Evolutionary conservation across 2,797 vertebrate genomes (phyloP), one percentile per base, ranked within the genome.

Genomic region (Taenioides sp.): DNA sequence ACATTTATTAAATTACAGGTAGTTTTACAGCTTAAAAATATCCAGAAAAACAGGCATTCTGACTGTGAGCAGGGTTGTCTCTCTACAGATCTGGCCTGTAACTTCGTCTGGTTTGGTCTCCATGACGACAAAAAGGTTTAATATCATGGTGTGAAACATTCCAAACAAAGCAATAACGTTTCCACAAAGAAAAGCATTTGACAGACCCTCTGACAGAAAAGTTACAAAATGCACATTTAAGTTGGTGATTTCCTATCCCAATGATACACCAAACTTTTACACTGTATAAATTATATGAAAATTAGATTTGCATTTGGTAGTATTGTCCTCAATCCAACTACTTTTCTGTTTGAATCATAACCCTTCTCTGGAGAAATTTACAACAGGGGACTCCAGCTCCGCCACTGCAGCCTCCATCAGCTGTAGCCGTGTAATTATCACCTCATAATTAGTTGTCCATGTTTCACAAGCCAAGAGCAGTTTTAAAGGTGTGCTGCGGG

Each of bases 391-490:
- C 65, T 67, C 64, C 70, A 70, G 77, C 54, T 65, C 55, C 69
- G 65, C 57, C 63, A 61, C 65, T 1, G 60, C 54, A 18, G 66
- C 75, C 55, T 63, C 81, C 74, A 81, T 84, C 81, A 78, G 69
- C 79, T 80, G 73, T 65, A 55, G 71, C 67, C 50, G 64, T 50
- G 69, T 81, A 84, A 89, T 89, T 85, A 83, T 86, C 84, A 83
- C 85, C 75, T 84, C 80, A 34, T 85, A 84, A 87, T 88, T 87
- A 82, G 66, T 66, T 28, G 65, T 72, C 67, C 60, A 28, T 59
- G 65, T 84, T 87, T 84, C 80, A 80, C 65, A 20, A 81, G 81
- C 69, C 74, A 75, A 80, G 72, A 67, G 63, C 50, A 58, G 73
- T 50, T 55, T 61, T 50, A 79, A 80, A 80, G 74, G 71, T 76